Conservation (phyloP, 2,113 vertebrate species). For the Anthoscopus minutus region DNA sequence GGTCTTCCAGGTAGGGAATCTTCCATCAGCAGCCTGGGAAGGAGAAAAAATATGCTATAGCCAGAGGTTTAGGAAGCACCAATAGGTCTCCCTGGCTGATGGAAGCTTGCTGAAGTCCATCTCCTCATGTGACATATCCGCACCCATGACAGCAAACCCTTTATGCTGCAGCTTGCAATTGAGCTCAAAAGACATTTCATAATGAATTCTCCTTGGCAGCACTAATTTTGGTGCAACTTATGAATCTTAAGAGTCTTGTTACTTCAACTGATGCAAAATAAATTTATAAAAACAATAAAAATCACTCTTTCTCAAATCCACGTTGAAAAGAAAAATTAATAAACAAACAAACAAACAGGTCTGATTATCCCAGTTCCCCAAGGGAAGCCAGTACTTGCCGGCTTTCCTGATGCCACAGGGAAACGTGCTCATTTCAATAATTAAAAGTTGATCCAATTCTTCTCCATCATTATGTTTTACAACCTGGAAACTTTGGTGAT, state of each 20-base stretch:
- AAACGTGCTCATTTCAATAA: not conserved
- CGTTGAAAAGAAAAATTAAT: not conserved
- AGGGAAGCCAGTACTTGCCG: not conserved
- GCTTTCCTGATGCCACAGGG: not conserved
- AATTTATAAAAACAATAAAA: not conserved
- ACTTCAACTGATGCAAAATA: not conserved
- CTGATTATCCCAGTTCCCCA: not conserved
- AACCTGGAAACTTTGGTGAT: accelerated
- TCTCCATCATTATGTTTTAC: not conserved
- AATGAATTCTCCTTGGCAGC: not conserved
- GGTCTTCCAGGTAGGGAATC: not conserved
- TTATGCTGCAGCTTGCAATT: not conserved
- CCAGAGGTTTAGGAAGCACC: not conserved
- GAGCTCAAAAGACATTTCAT: not conserved
- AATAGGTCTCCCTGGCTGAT: not conserved
- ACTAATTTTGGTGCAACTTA: not conserved
- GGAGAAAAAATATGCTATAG: not conserved
- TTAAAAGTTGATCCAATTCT: not conserved
- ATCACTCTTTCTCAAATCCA: not conserved
- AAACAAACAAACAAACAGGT: not conserved
- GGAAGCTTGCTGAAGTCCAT: not conserved
- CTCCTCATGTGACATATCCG: accelerated
- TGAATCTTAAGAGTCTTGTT: not conserved
- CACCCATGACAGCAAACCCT: not conserved
- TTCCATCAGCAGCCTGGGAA: not conserved